Evolutionary conservation across 1,140 invertebrate species (phyloP).

Genomic region (Drosophila tsacasi): DNA sequence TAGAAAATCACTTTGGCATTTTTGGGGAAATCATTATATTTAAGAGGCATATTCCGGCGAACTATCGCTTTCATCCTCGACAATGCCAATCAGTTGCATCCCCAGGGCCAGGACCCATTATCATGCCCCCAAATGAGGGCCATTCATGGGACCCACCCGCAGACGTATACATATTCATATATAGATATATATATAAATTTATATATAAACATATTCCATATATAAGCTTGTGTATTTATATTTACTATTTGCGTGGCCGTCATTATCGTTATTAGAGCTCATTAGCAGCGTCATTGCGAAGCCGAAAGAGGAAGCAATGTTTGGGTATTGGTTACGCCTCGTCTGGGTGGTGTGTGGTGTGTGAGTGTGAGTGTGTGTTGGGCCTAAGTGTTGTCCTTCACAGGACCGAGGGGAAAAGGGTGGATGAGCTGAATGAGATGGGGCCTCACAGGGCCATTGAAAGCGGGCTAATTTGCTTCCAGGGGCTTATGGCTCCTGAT

Average conservation of each 20-base stretch:
- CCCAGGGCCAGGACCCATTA: slow-evolving; percentile 34
- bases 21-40: slow-evolving; percentile 60
- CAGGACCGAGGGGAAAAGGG: not conserved
- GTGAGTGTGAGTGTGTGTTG: slow-evolving; percentile 8
- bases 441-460: slow-evolving; percentile 32
- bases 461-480: slow-evolving; percentile 47
- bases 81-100: slow-evolving; percentile 56
- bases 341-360: not conserved
- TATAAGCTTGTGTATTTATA: slow-evolving; percentile 44
- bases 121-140: slow-evolving; percentile 41
- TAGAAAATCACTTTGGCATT: slow-evolving; percentile 46
- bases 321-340: slow-evolving; percentile 9
- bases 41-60: slow-evolving; percentile 57
- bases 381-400: slow-evolving; percentile 34
- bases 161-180: slow-evolving; percentile 8
- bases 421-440: not conserved
- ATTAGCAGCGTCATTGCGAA: slow-evolving; percentile 64
- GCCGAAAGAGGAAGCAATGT: slow-evolving; percentile 28
- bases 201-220: slow-evolving; percentile 29
- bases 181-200: not conserved
- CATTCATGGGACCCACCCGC: slow-evolving; percentile 46
- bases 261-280: slow-evolving; percentile 78
- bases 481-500: slow-evolving; percentile 11
- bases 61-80: slow-evolving; percentile 50
- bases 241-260: slow-evolving; percentile 58